Conservation (phyloP, 2,797 vertebrate species). For the Gephyroberyx darwinii region DNA sequence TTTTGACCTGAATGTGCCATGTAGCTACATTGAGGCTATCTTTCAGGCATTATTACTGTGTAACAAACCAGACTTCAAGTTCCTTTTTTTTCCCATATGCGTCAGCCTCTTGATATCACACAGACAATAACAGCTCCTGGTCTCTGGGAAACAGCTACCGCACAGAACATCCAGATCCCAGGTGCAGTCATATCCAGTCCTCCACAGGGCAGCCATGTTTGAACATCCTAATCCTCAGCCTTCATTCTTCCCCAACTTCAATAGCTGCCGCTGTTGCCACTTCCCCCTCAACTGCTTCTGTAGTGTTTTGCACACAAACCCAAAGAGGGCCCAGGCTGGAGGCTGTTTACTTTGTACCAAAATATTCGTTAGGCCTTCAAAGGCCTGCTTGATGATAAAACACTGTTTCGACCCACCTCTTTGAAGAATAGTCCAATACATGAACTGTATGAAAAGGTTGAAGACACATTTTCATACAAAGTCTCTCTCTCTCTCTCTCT, state of each 20-base stretch:
- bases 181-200: slow-evolving; percentile 72
- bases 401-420: slow-evolving; percentile 67
- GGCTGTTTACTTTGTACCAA: slow-evolving; percentile 33
- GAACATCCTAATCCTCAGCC: slow-evolving; percentile 73
- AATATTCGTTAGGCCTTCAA: slow-evolving; percentile 73
- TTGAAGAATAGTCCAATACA: slow-evolving; percentile 67
- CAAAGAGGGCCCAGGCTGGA: slow-evolving; percentile 50
- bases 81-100: background rate
- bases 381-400: slow-evolving; percentile 72
- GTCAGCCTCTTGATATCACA: slow-evolving; percentile 22
- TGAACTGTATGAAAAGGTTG: slow-evolving; percentile 49
- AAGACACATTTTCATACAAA: slow-evolving; percentile 26
- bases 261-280: slow-evolving; percentile 68
- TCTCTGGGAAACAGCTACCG: slow-evolving; percentile 55
- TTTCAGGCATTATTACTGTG: background rate
- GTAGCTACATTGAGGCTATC: background rate
- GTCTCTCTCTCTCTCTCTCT: slow-evolving; percentile 12
- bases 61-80: background rate
- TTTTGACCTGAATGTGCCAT: background rate
- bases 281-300: slow-evolving; percentile 65
- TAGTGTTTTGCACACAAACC: slow-evolving; percentile 79
- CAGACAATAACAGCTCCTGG: slow-evolving; percentile 16
- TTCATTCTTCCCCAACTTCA: slow-evolving; percentile 74
- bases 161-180: slow-evolving; percentile 67
- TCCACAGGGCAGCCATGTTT: slow-evolving; percentile 70